Evolutionary conservation across 2,888 invertebrate species (phyloP), one percentile per base, ranked within the genome.

Genomic region (Lasioglossum villosulum): DNA sequence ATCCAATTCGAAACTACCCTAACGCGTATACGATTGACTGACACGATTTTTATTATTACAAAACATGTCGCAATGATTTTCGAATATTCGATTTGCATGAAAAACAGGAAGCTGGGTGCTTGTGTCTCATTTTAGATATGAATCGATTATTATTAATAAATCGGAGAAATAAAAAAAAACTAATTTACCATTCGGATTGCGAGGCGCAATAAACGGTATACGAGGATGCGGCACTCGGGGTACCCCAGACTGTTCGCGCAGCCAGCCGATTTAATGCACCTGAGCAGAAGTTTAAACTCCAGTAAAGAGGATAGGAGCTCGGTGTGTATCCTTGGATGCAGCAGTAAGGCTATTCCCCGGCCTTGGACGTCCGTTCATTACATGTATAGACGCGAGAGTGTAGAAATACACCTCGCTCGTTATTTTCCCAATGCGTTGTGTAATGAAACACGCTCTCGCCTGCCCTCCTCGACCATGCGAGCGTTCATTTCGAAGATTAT

Each of bases 341-440:
- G 90, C 76, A 75, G 90, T 72, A 90, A 90, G 90, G 90, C 90
- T 90, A 80, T 88, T 86, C 89, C 83, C 88, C 85, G 90, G 89
- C 90, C 90, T 90, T 90, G 90, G 90, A 80, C 78, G 86, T 83
- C 80, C 73, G 86, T 90, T 84, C 87, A 86, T 90, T 90, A 86
- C 8, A 52, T 23, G 52, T 52, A 52, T 74, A 86, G 82, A 87
- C 84, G 70, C 75, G 66, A 52, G 34, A 56, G 83, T 83, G 86
- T 90, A 85, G 86, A 88, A 90, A 90, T 73, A 84, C 81, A 84
- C 72, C 77, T 75, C 52, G 83, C 86, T 90, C 84, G 87, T 90
- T 90, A 90, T 90, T 90, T 86, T 90, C 86, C 87, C 84, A 78
- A 66, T 71, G 72, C 79, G 88, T 88, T 85, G 90, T 86, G 90